Percentiles rank a stretch among this genome's conserved stretches.
phyloP scores from a whole-genome alignment of 2,113 vertebrate species.

The Rhinogobius similis region DNA sequence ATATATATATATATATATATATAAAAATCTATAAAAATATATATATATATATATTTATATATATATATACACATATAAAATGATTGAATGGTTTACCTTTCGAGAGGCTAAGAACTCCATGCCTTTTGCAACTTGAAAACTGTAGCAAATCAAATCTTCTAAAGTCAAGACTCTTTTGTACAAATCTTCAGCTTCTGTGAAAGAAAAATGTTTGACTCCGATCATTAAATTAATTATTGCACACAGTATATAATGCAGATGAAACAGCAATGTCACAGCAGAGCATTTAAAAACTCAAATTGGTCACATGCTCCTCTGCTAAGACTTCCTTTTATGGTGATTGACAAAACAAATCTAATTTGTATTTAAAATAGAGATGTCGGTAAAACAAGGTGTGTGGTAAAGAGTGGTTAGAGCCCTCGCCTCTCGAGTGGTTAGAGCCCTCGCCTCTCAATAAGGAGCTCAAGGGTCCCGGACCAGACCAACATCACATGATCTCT shows the following conservation, averaged over 20 bases:
- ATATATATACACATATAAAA: too few relatives aligned
- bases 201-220: slow-evolving; percentile 24
- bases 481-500: too few relatives aligned
- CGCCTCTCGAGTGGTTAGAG: too few relatives aligned
- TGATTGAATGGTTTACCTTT: slow-evolving; percentile 78
- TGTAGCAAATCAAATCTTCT: slow-evolving; percentile 94
- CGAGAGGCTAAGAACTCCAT: slow-evolving; percentile 95
- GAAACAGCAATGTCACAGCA: not conserved
- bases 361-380: slow-evolving; percentile 46
- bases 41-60: too few relatives aligned
- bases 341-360: slow-evolving; percentile 21
- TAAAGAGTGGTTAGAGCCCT: too few relatives aligned
- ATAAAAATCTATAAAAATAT: too few relatives aligned
- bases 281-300: slow-evolving; percentile 15
- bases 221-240: not conserved
- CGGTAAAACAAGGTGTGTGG: slow-evolving; percentile 53
- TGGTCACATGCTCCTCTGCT: slow-evolving; percentile 31
- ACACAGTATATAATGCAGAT: not conserved
- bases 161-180: slow-evolving; percentile 88
- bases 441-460: too few relatives aligned
- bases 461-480: too few relatives aligned
- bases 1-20: too few relatives aligned
- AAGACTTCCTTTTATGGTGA: slow-evolving; percentile 51
- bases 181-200: slow-evolving; percentile 87
- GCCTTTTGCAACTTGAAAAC: slow-evolving; percentile 95